phyloP scores from a whole-genome alignment of 2,888 invertebrate genomes.

The Cantharis nigra region DNA sequence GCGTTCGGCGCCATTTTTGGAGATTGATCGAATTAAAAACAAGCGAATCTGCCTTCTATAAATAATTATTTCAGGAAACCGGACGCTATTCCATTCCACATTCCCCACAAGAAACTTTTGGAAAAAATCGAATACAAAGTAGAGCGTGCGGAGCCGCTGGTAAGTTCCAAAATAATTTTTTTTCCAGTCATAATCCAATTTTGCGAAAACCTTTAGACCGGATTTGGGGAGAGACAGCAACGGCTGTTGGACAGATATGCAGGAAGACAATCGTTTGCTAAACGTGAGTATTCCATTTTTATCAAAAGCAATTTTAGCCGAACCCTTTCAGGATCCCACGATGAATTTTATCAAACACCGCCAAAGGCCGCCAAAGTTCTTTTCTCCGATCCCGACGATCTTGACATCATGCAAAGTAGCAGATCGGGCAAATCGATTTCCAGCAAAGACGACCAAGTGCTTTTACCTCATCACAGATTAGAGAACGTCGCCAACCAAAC shows the following conservation, averaged over 20 bases:
- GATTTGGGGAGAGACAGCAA: conserved; percentile 59
- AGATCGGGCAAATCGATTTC: not conserved
- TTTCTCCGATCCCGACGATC: not conserved
- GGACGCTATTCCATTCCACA: conserved; percentile 39
- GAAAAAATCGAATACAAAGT: conserved; percentile 65
- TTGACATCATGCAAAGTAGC: not conserved
- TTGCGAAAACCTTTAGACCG: conserved; percentile 55
- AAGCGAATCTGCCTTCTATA: not conserved
- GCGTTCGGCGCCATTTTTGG: not conserved
- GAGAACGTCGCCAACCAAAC: conserved; percentile 53
- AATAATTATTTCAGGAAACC: conserved; percentile 10
- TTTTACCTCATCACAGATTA: conserved; percentile 44
- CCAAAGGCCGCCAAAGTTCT: not conserved
- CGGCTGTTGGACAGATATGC: not conserved
- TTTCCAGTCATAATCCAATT: conserved; percentile 18
- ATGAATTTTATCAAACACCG: not conserved
- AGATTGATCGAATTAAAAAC: not conserved
- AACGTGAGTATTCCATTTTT: not conserved
- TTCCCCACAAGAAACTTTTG: conserved; percentile 61
- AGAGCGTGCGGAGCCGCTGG: conserved; percentile 64
- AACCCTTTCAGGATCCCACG: not conserved
- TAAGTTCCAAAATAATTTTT: conserved; percentile 45
- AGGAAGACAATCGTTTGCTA: not conserved
- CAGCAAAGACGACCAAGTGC: conserved; percentile 14
- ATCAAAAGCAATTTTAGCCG: too few species aligned